A percentile compares a stretch with the other conserved stretches of the same genome.
phyloP scores from a whole-genome alignment of 1,140 invertebrate species.

The Magallana ariakensis region DNA sequence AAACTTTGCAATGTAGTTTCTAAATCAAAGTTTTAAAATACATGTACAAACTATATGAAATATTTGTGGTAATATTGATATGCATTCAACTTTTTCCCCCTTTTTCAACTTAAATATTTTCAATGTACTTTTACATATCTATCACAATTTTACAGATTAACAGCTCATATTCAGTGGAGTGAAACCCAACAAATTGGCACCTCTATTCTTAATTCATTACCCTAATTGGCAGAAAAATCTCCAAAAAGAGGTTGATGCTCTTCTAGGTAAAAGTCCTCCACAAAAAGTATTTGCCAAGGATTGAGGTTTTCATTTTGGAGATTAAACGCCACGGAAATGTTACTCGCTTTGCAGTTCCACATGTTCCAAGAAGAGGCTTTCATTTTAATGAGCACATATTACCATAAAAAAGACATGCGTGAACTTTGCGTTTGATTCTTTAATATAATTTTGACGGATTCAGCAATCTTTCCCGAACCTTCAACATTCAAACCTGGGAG shows the following conservation, averaged over 20 bases:
- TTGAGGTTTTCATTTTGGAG: slow-evolving; percentile 74
- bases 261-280: slow-evolving; percentile 91
- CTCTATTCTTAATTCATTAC: slow-evolving; percentile 88
- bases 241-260: slow-evolving; percentile 91
- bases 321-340: slow-evolving; percentile 73
- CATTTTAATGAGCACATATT: slow-evolving; percentile 51
- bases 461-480: slow-evolving; percentile 51
- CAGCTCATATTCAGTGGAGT: slow-evolving; percentile 83
- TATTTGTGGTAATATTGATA: too few species aligned
- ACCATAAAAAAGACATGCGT: slow-evolving; percentile 59
- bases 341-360: slow-evolving; percentile 49
- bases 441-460: slow-evolving; percentile 65
- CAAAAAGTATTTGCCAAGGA: slow-evolving; percentile 63
- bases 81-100: too few species aligned
- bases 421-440: slow-evolving; percentile 64
- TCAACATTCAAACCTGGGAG: slow-evolving; percentile 55
- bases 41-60: too few species aligned
- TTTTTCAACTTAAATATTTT: too few species aligned
- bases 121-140: too few species aligned
- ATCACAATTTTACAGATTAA: slow-evolving; percentile 32
- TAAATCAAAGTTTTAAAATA: too few species aligned
- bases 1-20: too few species aligned
- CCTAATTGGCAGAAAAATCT: slow-evolving; percentile 87
- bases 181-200: slow-evolving; percentile 95
- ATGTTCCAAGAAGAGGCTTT: slow-evolving; percentile 42